Evolutionary conservation across 1,140 invertebrate species (phyloP).

Genomic region (Drosophila ambigua): DNA sequence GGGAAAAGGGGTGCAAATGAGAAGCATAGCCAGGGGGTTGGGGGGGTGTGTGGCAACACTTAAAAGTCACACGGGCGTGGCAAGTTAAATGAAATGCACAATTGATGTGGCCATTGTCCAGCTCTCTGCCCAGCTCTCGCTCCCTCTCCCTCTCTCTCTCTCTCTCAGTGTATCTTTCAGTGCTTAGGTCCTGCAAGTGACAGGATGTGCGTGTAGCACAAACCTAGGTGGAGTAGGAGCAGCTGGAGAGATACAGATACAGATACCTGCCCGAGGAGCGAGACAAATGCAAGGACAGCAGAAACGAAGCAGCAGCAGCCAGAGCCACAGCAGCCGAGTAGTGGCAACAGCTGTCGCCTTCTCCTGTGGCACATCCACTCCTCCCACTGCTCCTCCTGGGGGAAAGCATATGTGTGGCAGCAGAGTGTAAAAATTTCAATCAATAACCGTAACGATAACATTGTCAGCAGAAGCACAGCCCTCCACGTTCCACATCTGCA

Average conservation of each 20-base stretch:
- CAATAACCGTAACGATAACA: conserved; percentile 79
- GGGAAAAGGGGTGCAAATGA: conserved; percentile 9
- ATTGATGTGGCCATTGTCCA: conserved; percentile 77
- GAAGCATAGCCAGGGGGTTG: neutral
- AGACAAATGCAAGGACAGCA: conserved; percentile 42
- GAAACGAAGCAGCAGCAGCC: conserved; percentile 33
- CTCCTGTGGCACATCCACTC: conserved; percentile 8
- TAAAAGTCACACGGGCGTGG: conserved; percentile 80
- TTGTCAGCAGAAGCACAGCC: conserved; percentile 52
- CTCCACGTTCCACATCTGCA: neutral
- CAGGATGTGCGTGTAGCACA: conserved; percentile 43
- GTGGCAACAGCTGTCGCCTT: conserved; percentile 56
- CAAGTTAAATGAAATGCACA: conserved; percentile 81
- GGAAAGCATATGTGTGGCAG: conserved; percentile 18
- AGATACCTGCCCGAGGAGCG: conserved; percentile 33
- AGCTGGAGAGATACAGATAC: no score
- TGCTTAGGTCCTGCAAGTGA: conserved; percentile 61
- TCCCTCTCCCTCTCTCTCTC: neutral
- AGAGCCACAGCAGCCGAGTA: conserved; percentile 29
- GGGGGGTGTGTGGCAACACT: conserved; percentile 60
- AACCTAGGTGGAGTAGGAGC: neutral
- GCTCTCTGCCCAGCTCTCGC: conserved; percentile 1
- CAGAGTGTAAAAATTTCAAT: conserved; percentile 66
- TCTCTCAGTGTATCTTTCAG: conserved; percentile 45
- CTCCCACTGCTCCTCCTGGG: neutral